Evolutionary conservation across 2,113 vertebrate species (phyloP), one percentile per base, ranked within the genome.

Genomic region (Vulpes vulpes): DNA sequence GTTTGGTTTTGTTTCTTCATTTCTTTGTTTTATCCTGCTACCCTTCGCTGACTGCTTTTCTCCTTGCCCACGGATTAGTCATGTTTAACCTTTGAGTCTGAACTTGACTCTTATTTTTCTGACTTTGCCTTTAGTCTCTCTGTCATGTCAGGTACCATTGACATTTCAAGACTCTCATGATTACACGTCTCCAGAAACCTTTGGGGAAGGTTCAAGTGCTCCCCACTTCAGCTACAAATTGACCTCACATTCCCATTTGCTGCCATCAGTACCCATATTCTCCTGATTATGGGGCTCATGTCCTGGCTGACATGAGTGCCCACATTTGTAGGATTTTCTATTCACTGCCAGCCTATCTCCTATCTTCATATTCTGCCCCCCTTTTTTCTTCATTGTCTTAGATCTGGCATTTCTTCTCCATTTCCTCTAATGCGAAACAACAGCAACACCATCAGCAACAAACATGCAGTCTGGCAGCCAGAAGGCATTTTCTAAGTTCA

Each of bases 201-300:
- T 11, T 4, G 0, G 2, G 43, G 43, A 43, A 43, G 43, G 43
- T 43, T 5, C 43, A 43, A 43, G 10, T 19, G 25, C 3, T 55
- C 20, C 20, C 51, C 7, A 32, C 12, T 11, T 30, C 43, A 32
- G 25, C 67, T 71, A 7, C 84, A 25, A 53, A 20, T 59, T 76
- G 35, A 38, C 30, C 12, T 25, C 19, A 19, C 0, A 14, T 57
- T 57, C 35, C 3, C 0, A 0, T 17, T 57, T 60, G 14, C 22
- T 55, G 67, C 15, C 20, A 16, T 10, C 5, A 10, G 11, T 32
- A 9, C 16, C 30, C 6, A 22, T 51, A 8, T 49, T 38, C 16
- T 57, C 25, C 38, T 32, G 11, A 49, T 23, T 55, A 15, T 16
- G 9, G 27, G 59, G 3, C 8, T 92, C 7, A 5, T 5, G 16